Percentiles rank a stretch among this genome's conserved stretches.
Evolutionary conservation across 2,113 vertebrate species (phyloP).

Genomic region (Onychostoma macrolepis): DNA sequence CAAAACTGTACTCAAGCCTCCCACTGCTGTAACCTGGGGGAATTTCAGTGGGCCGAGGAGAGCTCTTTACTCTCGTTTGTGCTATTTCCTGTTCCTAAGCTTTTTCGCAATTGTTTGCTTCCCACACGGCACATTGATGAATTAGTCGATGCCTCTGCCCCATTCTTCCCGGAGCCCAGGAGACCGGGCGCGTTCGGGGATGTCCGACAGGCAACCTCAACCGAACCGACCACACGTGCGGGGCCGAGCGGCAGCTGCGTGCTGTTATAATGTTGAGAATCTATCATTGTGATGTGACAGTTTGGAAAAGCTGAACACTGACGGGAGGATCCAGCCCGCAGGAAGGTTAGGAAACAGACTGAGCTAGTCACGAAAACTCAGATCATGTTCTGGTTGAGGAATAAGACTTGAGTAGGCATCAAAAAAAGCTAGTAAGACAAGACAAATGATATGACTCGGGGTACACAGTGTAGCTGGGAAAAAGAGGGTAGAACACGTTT

Average conservation of each 20-base stretch:
- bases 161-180: conserved; percentile 71
- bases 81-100: conserved; percentile 62
- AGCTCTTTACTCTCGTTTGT: conserved; percentile 72
- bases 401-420: conserved; percentile 10
- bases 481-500: not conserved
- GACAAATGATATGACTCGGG: not conserved
- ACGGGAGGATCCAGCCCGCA: not conserved
- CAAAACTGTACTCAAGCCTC: conserved; percentile 48
- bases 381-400: conserved; percentile 30
- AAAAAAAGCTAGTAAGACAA: conserved; percentile 1
- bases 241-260: conserved; percentile 59
- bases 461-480: not conserved
- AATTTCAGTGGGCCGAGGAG: conserved; percentile 63
- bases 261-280: conserved; percentile 70
- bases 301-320: conserved; percentile 20
- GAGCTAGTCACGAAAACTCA: not conserved
- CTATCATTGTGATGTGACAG: conserved; percentile 67
- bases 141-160: conserved; percentile 73
- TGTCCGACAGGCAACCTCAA: conserved; percentile 63
- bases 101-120: conserved; percentile 71
- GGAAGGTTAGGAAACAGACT: conserved; percentile 33
- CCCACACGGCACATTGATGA: conserved; percentile 70
- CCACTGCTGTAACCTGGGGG: conserved; percentile 65
- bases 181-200: conserved; percentile 69
- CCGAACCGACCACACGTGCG: conserved; percentile 65